These are phyloP conservation scores for Melanotaenia trifasciata DNA, from an alignment of 2,797 vertebrate species.

Conservation along the genomic window DNA sequence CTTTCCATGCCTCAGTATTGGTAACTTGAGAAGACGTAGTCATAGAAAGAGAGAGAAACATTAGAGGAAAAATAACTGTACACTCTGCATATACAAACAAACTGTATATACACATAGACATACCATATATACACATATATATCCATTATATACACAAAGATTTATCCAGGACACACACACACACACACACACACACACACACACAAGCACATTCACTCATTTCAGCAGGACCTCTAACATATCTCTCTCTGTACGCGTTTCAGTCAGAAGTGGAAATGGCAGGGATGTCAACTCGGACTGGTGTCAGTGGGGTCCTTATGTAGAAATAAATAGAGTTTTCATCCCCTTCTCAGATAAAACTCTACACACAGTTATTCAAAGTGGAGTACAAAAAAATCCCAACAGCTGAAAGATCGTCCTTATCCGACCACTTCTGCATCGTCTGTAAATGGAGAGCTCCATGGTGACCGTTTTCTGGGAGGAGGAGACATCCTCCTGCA, in stretches of 20 bases:
- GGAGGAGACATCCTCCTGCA: slow-evolving; percentile 55
- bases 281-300: slow-evolving; percentile 69
- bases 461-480: slow-evolving; percentile 65
- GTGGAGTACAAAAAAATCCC: slow-evolving; percentile 54
- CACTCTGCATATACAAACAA: slow-evolving; percentile 86
- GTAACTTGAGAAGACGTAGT: slow-evolving; percentile 74
- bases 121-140: slow-evolving; percentile 82
- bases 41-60: slow-evolving; percentile 81
- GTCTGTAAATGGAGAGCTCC: slow-evolving; percentile 81
- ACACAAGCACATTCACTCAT: slow-evolving; percentile 83
- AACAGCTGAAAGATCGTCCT: slow-evolving; percentile 55
- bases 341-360: slow-evolving; percentile 56
- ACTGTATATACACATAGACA: slow-evolving; percentile 84
- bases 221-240: slow-evolving; percentile 81
- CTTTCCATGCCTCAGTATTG: slow-evolving; percentile 73
- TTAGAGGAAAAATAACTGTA: slow-evolving; percentile 84
- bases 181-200: slow-evolving; percentile 56
- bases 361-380: slow-evolving; percentile 57
- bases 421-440: slow-evolving; percentile 62
- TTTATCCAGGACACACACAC: slow-evolving; percentile 73
- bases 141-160: slow-evolving; percentile 85
- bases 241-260: slow-evolving; percentile 76
- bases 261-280: slow-evolving; percentile 62
- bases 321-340: slow-evolving; percentile 66
- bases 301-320: slow-evolving; percentile 72